Evolutionary conservation across 2,797 vertebrate species (phyloP), one percentile per base, ranked within the genome.

Genomic region (Discoglossus pictus): DNA sequence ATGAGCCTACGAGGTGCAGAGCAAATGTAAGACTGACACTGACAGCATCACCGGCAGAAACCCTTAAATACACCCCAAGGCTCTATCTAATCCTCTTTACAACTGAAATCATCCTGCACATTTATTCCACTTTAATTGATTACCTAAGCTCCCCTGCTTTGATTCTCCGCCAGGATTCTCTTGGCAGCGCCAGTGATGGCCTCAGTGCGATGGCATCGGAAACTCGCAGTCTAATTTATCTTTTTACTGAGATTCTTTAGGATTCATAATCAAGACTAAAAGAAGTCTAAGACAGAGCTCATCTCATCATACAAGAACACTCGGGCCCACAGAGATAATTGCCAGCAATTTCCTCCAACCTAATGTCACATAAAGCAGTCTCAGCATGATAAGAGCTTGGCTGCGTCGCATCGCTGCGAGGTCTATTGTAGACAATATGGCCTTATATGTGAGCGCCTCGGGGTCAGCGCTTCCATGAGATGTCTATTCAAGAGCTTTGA

Each of bases 51-150:
- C 17, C 9, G 47, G 15, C 16, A 35, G 25, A 39, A 55, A 51
- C 35, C 60, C 43, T 58, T 43, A 31, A 42, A 63, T 70, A 59
- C 52, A 4, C 23, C 52, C 46, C 3, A 20, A 54, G 59, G 58
- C 48, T 54, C 24, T 15, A n/a, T 46, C 51, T 70, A 70, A 70
- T 70, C 68, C 68, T 50, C 68, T 70, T 50, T 63, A 42, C 43
- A 56, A 58, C 34, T 16, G 18, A 43, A 58, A 70, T 51, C 58
- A 43, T 51, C 52, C 46, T 31, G 52, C 27, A 27, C 60, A 27
- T 56, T 62, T 47, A 70, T 44, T 27, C 25, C 16, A 17, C 36
- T 12, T 50, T 67, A 60, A 60, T 68, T 68, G 56, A 68, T 68
- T 53, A 61, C 39, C 47, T 24, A 52, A 44, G 38, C 65, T 17